Conservation (phyloP, 2,888 invertebrate species). For the Pollenia labialis region DNA sequence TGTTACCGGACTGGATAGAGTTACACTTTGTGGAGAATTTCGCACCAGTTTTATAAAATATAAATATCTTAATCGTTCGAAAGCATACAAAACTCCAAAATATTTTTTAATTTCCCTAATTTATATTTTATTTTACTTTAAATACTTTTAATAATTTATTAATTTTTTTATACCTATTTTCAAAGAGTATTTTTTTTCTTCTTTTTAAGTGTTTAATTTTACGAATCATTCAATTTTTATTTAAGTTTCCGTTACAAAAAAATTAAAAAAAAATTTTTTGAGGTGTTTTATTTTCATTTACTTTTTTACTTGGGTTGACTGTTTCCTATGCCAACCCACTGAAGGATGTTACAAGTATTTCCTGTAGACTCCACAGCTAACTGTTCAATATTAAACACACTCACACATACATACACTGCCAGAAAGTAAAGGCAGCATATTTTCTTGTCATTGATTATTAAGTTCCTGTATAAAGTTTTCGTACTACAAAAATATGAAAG, state of each 20-base stretch:
- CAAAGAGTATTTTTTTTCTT: not conserved
- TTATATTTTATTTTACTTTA: no score
- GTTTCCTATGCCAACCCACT: slow-evolving; percentile 21
- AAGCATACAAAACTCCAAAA: no score
- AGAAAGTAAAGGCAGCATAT: slow-evolving; percentile 44
- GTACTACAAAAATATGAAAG: slow-evolving; percentile 69
- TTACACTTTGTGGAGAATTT: no score
- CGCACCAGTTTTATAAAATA: no score
- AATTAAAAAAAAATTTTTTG: slow-evolving; percentile 13
- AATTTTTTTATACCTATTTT: no score
- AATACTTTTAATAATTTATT: no score
- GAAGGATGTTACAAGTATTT: slow-evolving; percentile 46
- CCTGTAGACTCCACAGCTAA: slow-evolving; percentile 32
- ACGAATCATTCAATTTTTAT: slow-evolving; percentile 46
- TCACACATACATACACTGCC: not conserved
- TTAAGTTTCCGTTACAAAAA: slow-evolving; percentile 47
- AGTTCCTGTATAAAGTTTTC: slow-evolving; percentile 64
- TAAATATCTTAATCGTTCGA: no score
- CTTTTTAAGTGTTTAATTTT: slow-evolving; percentile 34
- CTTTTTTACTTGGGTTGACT: slow-evolving; percentile 4
- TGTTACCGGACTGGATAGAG: no score
- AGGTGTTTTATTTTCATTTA: slow-evolving; percentile 47
- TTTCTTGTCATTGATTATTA: slow-evolving; percentile 72
- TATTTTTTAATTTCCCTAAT: no score
- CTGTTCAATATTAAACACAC: slow-evolving; percentile 36